These are phyloP conservation scores for Psophia crepitans DNA, from an alignment of 2,113 vertebrate genomes.

Conservation along the genomic window DNA sequence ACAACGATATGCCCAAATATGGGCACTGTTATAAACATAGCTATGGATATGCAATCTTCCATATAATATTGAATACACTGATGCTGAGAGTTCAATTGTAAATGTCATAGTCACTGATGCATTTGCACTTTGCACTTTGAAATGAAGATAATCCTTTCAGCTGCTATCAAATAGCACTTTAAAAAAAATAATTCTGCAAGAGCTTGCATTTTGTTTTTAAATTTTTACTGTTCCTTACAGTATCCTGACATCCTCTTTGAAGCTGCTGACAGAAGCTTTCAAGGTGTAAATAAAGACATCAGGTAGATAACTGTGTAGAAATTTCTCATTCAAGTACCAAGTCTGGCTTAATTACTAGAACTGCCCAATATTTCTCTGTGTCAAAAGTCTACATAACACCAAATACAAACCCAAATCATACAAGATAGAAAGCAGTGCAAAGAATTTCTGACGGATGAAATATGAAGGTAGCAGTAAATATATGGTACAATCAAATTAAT, in stretches of 20 bases:
- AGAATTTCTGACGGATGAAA: background rate
- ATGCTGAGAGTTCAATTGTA: background rate
- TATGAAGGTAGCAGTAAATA: background rate
- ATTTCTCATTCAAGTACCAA: background rate
- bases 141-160: background rate
- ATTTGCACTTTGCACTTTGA: background rate
- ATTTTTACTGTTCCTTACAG: background rate
- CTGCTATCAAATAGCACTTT: background rate
- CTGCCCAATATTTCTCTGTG: background rate
- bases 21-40: background rate
- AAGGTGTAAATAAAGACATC: background rate
- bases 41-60: background rate
- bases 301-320: background rate
- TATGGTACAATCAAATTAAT: background rate
- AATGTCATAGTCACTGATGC: background rate
- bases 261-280: background rate
- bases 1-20: background rate
- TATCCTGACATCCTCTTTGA: background rate
- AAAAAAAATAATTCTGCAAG: background rate
- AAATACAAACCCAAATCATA: background rate
- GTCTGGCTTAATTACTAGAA: background rate
- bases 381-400: background rate
- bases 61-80: background rate
- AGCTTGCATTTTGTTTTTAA: background rate
- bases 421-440: background rate